phyloP scores from a whole-genome alignment of 64 coral and sea anemone genomes.

The Pocillopora verrucosa region DNA sequence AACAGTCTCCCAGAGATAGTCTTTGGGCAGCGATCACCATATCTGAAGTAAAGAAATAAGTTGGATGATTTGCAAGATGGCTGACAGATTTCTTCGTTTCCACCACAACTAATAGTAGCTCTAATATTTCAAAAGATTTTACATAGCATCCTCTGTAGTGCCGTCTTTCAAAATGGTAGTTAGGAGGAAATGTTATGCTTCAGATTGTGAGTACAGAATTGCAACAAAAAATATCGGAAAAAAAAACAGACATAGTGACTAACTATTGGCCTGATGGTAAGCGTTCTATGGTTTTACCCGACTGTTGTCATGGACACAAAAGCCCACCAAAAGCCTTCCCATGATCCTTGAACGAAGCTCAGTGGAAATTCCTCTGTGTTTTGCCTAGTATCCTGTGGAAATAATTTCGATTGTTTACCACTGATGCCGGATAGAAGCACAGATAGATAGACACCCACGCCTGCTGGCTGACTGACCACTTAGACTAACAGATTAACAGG shows the following conservation, averaged over 20 bases:
- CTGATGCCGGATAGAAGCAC: background rate
- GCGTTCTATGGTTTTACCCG: background rate
- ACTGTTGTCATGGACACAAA: slow-evolving; percentile 5
- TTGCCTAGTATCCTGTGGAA: background rate
- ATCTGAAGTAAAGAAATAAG: slow-evolving; percentile 30
- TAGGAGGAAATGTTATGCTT: no score
- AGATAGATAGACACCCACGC: no score
- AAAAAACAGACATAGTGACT: no score
- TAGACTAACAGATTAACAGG: background rate
- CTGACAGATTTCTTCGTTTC: no score
- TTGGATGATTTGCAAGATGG: background rate
- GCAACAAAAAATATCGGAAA: no score
- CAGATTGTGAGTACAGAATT: no score
- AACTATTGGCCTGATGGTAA: no score
- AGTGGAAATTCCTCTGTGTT: background rate
- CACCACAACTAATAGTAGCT: no score
- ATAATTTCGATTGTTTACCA: background rate
- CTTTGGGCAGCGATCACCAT: slow-evolving; percentile 60
- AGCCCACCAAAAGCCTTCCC: slow-evolving; percentile 3
- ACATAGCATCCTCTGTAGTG: no score
- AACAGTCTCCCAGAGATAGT: slow-evolving; percentile 69
- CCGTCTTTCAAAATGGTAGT: no score
- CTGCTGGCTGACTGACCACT: no score
- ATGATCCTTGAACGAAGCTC: background rate
- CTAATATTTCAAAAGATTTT: no score